Conservation (phyloP, 2,113 vertebrate genomes). For the Clarias gariepinus region DNA sequence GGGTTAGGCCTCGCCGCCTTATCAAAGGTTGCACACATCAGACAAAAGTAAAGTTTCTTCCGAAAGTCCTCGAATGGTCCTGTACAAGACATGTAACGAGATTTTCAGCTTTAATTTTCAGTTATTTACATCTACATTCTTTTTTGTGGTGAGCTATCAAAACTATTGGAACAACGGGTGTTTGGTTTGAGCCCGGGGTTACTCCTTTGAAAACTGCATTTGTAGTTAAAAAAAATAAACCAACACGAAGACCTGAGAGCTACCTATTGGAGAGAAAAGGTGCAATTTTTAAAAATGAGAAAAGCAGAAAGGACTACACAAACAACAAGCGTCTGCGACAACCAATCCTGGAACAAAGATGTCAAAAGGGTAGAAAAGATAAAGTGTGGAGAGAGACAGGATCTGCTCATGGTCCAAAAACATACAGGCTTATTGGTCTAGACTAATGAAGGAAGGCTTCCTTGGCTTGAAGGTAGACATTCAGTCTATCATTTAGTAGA, state of each 20-base stretch:
- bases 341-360: neutral
- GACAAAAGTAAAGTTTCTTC: neutral
- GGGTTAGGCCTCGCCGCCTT: constrained; percentile 49
- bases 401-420: neutral
- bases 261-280: neutral
- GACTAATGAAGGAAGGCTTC: neutral
- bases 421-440: neutral
- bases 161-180: neutral
- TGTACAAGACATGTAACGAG: neutral
- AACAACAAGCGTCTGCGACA: no score
- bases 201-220: neutral
- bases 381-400: neutral
- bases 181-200: neutral
- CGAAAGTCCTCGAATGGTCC: no score
- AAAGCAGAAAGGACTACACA: neutral
- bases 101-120: neutral
- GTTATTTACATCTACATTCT: neutral
- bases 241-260: neutral
- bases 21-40: constrained; percentile 41
- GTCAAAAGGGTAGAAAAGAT: neutral
- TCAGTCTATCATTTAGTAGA: neutral
- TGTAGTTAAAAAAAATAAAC: neutral
- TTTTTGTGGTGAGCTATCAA: neutral
- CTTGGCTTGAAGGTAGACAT: neutral
- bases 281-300: neutral